These are phyloP conservation scores for Galeruca laticollis DNA, from an alignment of 2,888 invertebrate species.

Conservation along the genomic window DNA sequence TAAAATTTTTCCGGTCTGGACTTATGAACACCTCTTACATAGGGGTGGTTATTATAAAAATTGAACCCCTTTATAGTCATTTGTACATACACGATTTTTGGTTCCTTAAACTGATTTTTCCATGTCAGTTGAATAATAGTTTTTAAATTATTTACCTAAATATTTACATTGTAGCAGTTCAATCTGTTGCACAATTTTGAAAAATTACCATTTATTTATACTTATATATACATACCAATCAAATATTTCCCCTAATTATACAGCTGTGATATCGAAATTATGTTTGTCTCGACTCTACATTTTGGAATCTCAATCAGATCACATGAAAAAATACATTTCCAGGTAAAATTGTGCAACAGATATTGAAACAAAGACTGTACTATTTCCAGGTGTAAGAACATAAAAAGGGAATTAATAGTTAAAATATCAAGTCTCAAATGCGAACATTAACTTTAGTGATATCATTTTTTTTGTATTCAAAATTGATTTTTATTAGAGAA, in stretches of 20 bases:
- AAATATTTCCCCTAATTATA: neutral
- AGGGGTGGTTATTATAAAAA: slow-evolving; percentile 27
- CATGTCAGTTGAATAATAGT: slow-evolving; percentile 40
- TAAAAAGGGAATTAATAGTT: slow-evolving; percentile 12
- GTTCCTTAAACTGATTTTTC: slow-evolving; percentile 43
- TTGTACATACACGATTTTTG: slow-evolving; percentile 47
- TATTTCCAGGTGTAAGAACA: slow-evolving; percentile 20
- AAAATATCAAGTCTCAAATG: neutral
- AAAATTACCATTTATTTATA: slow-evolving; percentile 10
- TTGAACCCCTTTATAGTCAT: slow-evolving; percentile 47
- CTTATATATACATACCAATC: neutral
- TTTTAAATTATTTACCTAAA: slow-evolving; percentile 38
- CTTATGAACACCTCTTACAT: slow-evolving; percentile 15
- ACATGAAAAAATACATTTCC: slow-evolving; percentile 5
- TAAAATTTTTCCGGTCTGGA: slow-evolving; percentile 14
- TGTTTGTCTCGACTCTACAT: slow-evolving; percentile 4
- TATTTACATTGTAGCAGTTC: slow-evolving; percentile 25
- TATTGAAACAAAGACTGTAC: slow-evolving; percentile 37
- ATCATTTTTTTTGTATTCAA: neutral
- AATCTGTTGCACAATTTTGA: slow-evolving; percentile 43
- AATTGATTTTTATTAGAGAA: slow-evolving; percentile 7
- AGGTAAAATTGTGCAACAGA: slow-evolving; percentile 43
- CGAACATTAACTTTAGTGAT: neutral
- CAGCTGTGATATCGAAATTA: slow-evolving; percentile 6
- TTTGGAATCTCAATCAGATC: slow-evolving; percentile 39